phyloP scores from a whole-genome alignment of 2,888 invertebrate genomes.

The Volucella inanis region DNA sequence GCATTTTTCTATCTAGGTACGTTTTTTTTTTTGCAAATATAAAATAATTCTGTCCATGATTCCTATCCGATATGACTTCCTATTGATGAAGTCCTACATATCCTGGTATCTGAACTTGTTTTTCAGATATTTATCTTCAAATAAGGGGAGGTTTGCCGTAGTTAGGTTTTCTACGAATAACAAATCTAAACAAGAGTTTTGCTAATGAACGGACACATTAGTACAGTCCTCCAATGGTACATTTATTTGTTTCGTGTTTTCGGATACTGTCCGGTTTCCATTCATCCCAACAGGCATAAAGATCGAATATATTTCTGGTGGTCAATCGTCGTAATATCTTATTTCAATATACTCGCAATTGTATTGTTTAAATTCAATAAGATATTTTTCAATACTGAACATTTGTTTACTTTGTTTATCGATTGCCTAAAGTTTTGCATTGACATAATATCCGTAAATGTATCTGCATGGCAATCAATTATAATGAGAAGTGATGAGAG shows the following conservation, averaged over 20 bases:
- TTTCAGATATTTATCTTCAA: too few relatives aligned
- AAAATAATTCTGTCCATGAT: too few relatives aligned
- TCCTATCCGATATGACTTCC: too few relatives aligned
- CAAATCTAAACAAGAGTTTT: not conserved
- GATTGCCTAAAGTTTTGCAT: slow-evolving; percentile 77
- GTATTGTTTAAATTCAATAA: slow-evolving; percentile 68
- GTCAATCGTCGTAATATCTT: slow-evolving; percentile 71
- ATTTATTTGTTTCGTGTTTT: slow-evolving; percentile 78
- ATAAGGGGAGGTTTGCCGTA: not conserved
- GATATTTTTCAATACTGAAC: slow-evolving; percentile 75
- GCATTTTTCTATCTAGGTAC: too few relatives aligned
- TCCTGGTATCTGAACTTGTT: too few relatives aligned
- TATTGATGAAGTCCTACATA: too few relatives aligned
- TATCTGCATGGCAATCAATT: slow-evolving; percentile 54
- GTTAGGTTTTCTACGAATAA: not conserved
- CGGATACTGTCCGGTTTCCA: slow-evolving; percentile 77
- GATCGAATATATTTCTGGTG: slow-evolving; percentile 72
- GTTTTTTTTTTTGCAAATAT: too few relatives aligned
- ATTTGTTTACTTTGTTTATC: slow-evolving; percentile 77
- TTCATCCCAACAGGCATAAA: slow-evolving; percentile 53
- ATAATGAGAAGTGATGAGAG: slow-evolving; percentile 22
- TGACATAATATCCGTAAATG: slow-evolving; percentile 76
- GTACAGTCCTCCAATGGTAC: slow-evolving; percentile 67
- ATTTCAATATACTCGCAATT: slow-evolving; percentile 54
- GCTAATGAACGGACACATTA: slow-evolving; percentile 5